Percentiles rank a stretch among this genome's conserved stretches.
These are phyloP conservation scores for Jordanella pulchra DNA, from an alignment of 2,797 vertebrate species.

Conservation along the genomic window DNA sequence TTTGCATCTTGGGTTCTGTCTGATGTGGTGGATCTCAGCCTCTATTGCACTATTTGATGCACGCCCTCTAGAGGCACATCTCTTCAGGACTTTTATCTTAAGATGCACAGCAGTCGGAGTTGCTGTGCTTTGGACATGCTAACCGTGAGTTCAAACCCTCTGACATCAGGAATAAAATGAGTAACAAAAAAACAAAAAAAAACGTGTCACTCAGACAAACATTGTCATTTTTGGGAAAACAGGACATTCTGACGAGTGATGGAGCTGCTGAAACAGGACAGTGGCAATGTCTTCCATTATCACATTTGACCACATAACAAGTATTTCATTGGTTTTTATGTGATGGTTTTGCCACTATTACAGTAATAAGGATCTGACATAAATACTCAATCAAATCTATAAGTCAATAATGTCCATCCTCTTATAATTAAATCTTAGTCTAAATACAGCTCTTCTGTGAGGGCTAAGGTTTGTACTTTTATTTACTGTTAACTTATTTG, in stretches of 20 bases:
- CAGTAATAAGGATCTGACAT: neutral
- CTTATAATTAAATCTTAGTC: too few species aligned
- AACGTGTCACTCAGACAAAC: neutral
- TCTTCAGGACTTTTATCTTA: too few species aligned
- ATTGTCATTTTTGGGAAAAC: neutral
- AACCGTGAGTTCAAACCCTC: neutral
- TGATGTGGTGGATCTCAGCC: neutral
- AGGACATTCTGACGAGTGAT: neutral
- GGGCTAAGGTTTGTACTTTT: neutral
- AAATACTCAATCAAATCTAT: too few species aligned
- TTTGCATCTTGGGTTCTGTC: neutral
- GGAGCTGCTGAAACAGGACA: too few species aligned
- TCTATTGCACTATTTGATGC: neutral
- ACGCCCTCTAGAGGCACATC: neutral
- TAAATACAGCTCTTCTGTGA: neutral
- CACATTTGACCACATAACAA: neutral
- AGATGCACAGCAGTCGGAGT: too few species aligned
- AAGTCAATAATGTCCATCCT: too few species aligned
- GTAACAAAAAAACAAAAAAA: neutral
- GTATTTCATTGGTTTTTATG: neutral
- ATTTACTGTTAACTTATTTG: neutral
- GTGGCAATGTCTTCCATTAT: neutral
- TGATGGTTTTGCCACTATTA: neutral
- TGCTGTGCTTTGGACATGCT: too few species aligned
- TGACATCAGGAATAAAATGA: neutral